A percentile compares a stretch with the other conserved stretches of the same genome.
Conservation (phyloP, 2,797 vertebrate species). For the Chelmon rostratus region DNA sequence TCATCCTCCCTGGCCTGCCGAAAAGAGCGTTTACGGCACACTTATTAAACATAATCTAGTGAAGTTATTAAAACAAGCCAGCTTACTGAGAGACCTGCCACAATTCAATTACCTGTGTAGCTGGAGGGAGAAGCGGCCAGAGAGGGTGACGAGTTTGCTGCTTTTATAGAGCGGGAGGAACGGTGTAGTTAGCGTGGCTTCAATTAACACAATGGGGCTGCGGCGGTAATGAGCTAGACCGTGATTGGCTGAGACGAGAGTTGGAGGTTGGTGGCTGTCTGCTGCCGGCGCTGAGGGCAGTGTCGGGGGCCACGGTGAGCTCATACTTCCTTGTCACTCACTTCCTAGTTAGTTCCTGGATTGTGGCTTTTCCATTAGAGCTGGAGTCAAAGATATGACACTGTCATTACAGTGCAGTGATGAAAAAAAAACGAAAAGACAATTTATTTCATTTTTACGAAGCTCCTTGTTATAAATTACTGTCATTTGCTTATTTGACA, state of each 20-base stretch:
- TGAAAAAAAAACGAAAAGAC: slow-evolving; percentile 58
- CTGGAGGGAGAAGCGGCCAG: slow-evolving; percentile 81
- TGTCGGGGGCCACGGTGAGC: slow-evolving; percentile 70
- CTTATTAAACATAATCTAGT: slow-evolving; percentile 89
- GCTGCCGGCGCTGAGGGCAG: slow-evolving; percentile 72
- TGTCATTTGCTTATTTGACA: slow-evolving; percentile 74
- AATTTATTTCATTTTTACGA: slow-evolving; percentile 76
- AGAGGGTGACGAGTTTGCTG: slow-evolving; percentile 77
- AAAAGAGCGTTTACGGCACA: slow-evolving; percentile 86
- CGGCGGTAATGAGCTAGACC: slow-evolving; percentile 80
- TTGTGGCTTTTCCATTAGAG: slow-evolving; percentile 75
- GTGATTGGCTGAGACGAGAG: slow-evolving; percentile 78
- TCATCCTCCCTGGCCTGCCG: slow-evolving; percentile 80
- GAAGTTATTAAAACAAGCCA: slow-evolving; percentile 90
- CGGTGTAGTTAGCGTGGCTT: slow-evolving; percentile 82
- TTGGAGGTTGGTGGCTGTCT: slow-evolving; percentile 73
- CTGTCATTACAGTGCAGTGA: slow-evolving; percentile 65
- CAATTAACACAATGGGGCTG: slow-evolving; percentile 87
- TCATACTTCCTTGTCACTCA: slow-evolving; percentile 79
- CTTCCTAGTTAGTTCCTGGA: slow-evolving; percentile 67
- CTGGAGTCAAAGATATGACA: slow-evolving; percentile 72
- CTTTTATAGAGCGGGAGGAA: slow-evolving; percentile 81
- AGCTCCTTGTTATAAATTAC: slow-evolving; percentile 68
- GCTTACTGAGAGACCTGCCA: slow-evolving; percentile 85
- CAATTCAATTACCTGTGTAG: slow-evolving; percentile 90